Percentiles rank a stretch among this genome's conserved stretches.
These are phyloP conservation scores for Nymphicus hollandicus DNA, from an alignment of 2,113 vertebrate genomes.

Conservation along the genomic window DNA sequence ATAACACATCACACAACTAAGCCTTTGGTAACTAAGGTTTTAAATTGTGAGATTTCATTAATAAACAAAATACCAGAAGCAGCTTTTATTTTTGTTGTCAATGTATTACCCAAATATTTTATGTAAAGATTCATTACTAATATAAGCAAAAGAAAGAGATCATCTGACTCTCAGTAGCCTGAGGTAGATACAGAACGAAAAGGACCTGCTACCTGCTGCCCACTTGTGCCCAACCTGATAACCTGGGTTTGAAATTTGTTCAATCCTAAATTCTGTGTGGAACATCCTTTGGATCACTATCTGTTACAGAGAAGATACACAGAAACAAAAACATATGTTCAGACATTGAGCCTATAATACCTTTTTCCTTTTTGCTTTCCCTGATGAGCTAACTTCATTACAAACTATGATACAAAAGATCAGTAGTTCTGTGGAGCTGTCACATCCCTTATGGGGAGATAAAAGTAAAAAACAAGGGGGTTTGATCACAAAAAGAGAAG, in stretches of 20 bases:
- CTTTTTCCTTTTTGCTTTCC: background rate
- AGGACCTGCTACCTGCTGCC: background rate
- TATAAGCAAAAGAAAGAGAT: background rate
- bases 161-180: background rate
- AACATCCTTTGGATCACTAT: background rate
- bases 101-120: background rate
- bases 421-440: background rate
- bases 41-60: background rate
- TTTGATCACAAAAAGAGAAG: background rate
- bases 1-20: background rate
- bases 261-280: background rate
- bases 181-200: background rate
- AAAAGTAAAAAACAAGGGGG: background rate
- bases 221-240: background rate
- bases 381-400: background rate
- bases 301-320: background rate
- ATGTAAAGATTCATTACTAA: background rate
- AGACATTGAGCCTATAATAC: background rate
- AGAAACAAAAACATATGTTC: background rate
- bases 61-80: background rate
- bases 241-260: background rate
- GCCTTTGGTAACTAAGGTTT: background rate
- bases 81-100: background rate
- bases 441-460: background rate
- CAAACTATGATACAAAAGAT: background rate